These are phyloP conservation scores for Macrochelys suwanniensis DNA, from an alignment of 2,797 vertebrate genomes.

Conservation along the genomic window DNA sequence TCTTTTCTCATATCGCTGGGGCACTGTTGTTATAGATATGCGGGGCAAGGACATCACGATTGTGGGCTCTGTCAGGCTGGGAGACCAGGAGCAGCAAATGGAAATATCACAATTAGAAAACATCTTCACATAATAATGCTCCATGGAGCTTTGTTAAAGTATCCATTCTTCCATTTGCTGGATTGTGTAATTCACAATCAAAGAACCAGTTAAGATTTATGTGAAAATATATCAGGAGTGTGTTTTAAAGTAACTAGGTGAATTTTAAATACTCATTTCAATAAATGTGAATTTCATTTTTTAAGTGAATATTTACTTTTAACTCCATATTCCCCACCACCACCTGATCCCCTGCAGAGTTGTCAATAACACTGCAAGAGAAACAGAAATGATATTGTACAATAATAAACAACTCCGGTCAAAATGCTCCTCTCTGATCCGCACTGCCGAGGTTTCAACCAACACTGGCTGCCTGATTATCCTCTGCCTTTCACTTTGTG, in stretches of 20 bases:
- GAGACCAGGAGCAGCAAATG: background rate
- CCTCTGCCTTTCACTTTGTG: background rate
- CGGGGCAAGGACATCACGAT: rapidly evolving
- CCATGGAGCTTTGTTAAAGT: background rate
- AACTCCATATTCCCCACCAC: background rate
- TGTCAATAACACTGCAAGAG: background rate
- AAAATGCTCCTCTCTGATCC: background rate
- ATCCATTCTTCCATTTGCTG: background rate
- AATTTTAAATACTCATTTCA: background rate
- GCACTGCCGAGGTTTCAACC: background rate
- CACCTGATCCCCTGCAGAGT: background rate
- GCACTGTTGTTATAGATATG: background rate
- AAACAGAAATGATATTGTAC: background rate
- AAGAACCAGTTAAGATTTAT: background rate
- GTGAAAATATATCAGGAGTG: background rate
- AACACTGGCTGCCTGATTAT: background rate
- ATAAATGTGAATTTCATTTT: background rate
- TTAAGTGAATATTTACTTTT: background rate
- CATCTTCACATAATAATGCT: background rate
- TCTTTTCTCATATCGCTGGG: background rate
- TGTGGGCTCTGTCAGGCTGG: background rate
- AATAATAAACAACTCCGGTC: background rate
- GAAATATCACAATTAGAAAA: background rate
- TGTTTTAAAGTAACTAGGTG: background rate
- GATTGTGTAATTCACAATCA: background rate